Evolutionary conservation across 2,888 invertebrate genomes (phyloP), one percentile per base, ranked within the genome.

Genomic region (Pogonocherus hispidulus): DNA sequence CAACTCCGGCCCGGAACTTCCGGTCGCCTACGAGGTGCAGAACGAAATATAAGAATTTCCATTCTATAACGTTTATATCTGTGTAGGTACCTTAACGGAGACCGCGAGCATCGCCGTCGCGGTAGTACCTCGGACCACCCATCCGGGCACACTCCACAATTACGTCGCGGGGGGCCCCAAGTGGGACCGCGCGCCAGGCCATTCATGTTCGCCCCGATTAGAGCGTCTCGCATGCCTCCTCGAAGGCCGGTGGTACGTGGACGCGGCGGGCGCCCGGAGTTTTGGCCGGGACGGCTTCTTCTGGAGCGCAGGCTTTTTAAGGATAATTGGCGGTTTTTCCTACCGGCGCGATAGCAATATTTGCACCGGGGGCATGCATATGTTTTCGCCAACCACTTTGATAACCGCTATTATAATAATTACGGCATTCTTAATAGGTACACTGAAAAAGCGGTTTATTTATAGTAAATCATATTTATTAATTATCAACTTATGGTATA

Each of bases 61-160:
- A n/a, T n/a, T n/a, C n/a, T n/a, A n/a, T n/a, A n/a, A n/a, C n/a
- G n/a, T n/a, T n/a, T n/a, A n/a, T n/a, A n/a, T n/a, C n/a, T n/a
- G n/a, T n/a, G n/a, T n/a, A n/a, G n/a, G n/a, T n/a, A n/a, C 19
- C n/a, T 19, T n/a, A 19, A n/a, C 2, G 3, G 51, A 4, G 18
- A 49, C 22, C 22, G 51, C n/a, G 63, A 52, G 62, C 57, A 55
- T 64, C 63, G 66, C 59, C 63, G 67, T 60, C 60, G 55, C 64
- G 55, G 56, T 63, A 66, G 68, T 67, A 70, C 69, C 41, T n/a
- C 66, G 75, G 81, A 81, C 81, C 81, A 81, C 81, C 81, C 80
- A 80, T 79, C 73, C 76, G 75, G 78, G 78, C 78, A 79, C 80
- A 79, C 81, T 78, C 75, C 73, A 77, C 80, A 76, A 78, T 76